These are phyloP conservation scores for Mnemiopsis leidyi DNA, from an alignment of 37 sponge, comb jelly and placozoan genomes.

Conservation along the genomic window DNA sequence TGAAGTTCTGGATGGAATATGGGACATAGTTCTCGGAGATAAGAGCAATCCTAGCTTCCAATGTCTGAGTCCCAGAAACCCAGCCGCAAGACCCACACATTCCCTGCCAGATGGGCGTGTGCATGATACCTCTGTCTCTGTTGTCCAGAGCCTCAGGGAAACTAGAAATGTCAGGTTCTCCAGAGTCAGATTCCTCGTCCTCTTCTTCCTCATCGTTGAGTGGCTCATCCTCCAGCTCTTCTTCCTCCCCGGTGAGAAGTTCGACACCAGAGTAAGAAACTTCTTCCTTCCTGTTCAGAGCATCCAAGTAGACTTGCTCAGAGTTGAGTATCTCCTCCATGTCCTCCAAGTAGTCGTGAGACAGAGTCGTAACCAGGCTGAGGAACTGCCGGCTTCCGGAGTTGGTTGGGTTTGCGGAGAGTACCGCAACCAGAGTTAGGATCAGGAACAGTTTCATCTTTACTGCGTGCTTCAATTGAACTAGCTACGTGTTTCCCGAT, in stretches of 20 bases:
- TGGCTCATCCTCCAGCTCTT: not conserved
- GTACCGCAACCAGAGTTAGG: not conserved
- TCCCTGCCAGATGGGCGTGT: not conserved
- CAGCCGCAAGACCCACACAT: conserved; percentile 23
- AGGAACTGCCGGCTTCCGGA: not conserved
- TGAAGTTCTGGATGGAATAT: conserved; percentile 55
- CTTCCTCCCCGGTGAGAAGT: not conserved
- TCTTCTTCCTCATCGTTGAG: conserved; percentile 15
- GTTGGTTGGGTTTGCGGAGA: not conserved
- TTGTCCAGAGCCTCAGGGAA: not conserved
- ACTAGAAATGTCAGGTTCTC: not conserved
- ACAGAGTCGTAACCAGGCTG: not conserved
- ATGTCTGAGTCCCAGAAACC: not conserved
- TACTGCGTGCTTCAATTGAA: too few relatives aligned
- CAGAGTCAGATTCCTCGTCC: not conserved
- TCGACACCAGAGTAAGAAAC: not conserved
- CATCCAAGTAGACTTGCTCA: not conserved
- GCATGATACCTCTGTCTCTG: conserved; percentile 9
- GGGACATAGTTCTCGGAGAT: conserved; percentile 50
- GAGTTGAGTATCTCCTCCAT: not conserved
- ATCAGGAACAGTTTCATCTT: not conserved
- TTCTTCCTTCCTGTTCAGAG: not conserved
- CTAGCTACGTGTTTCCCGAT: too few relatives aligned
- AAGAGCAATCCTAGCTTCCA: conserved; percentile 22
- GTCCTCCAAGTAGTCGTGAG: not conserved